Conservation (phyloP, 2,797 vertebrate species). For the Periophthalmus magnuspinnatus region DNA sequence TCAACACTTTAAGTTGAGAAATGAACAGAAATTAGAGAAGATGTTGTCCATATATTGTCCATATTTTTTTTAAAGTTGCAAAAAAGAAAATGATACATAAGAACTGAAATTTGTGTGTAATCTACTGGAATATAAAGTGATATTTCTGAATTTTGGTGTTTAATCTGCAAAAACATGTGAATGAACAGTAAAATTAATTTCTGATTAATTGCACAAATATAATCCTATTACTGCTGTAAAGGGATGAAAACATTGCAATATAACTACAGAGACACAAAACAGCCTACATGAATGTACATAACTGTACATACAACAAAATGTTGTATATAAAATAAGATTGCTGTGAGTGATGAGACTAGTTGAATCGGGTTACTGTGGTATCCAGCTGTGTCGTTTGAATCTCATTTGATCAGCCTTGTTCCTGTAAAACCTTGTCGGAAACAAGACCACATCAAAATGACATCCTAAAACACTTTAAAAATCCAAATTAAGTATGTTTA, state of each 20-base stretch:
- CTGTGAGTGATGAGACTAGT: not conserved
- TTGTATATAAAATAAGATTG: not conserved
- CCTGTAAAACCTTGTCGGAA: conserved; percentile 3
- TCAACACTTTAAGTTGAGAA: not conserved
- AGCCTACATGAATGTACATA: not conserved
- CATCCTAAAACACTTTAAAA: conserved; percentile 6
- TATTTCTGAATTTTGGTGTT: no score
- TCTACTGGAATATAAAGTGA: not conserved
- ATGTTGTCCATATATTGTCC: not conserved
- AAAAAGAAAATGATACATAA: not conserved
- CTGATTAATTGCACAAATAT: not conserved
- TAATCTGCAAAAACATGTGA: no score
- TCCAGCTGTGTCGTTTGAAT: conserved; percentile 9
- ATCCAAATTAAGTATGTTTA: conserved; percentile 7
- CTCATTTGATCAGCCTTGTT: conserved; percentile 17
- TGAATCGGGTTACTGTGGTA: not conserved
- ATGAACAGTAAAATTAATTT: no score
- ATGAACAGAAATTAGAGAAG: not conserved
- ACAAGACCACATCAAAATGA: conserved; percentile 16
- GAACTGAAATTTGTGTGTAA: not conserved
- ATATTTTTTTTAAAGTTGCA: not conserved
- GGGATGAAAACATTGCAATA: not conserved
- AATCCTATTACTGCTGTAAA: not conserved
- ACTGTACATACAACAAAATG: not conserved
- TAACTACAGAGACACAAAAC: not conserved